Percentiles rank a stretch among this genome's conserved stretches.
Conservation (phyloP, 2,888 invertebrate species). For the Calliscelio sp. region DNA sequence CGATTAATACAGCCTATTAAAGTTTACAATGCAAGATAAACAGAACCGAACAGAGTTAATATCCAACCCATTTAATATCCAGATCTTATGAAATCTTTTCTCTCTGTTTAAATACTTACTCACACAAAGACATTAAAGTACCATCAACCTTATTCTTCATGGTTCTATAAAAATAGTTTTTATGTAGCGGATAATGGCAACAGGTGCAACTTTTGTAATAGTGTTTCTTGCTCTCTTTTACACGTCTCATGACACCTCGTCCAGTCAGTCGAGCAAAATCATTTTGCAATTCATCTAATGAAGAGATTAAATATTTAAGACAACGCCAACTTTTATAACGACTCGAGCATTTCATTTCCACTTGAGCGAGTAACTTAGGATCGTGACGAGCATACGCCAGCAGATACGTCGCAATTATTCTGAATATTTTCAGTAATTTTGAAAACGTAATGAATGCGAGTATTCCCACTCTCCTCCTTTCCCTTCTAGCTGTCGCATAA, state of each 20-base stretch:
- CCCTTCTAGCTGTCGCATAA: conserved; percentile 42
- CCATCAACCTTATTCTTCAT: not conserved
- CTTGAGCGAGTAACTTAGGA: not conserved
- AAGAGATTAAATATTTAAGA: conserved; percentile 19
- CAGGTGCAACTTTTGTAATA: conserved; percentile 30
- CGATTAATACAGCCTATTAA: too few species aligned
- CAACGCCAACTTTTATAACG: not conserved
- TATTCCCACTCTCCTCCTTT: conserved; percentile 13
- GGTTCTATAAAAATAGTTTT: conserved; percentile 12
- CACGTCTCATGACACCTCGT: not conserved
- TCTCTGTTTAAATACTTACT: not conserved
- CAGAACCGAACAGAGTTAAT: too few species aligned
- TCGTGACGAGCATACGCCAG: conserved; percentile 14
- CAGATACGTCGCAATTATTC: conserved; percentile 20
- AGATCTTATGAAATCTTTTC: not conserved
- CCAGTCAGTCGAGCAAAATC: not conserved
- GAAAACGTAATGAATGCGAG: conserved; percentile 24
- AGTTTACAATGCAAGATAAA: too few species aligned
- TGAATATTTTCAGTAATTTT: conserved; percentile 34
- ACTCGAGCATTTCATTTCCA: not conserved
- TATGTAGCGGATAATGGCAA: conserved; percentile 9
- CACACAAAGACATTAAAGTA: not conserved
- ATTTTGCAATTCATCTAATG: conserved; percentile 5
- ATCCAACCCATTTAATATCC: not conserved
- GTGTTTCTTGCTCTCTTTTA: not conserved